Conservation (phyloP, 2,888 invertebrate species). For the Drosophila colorata region DNA sequence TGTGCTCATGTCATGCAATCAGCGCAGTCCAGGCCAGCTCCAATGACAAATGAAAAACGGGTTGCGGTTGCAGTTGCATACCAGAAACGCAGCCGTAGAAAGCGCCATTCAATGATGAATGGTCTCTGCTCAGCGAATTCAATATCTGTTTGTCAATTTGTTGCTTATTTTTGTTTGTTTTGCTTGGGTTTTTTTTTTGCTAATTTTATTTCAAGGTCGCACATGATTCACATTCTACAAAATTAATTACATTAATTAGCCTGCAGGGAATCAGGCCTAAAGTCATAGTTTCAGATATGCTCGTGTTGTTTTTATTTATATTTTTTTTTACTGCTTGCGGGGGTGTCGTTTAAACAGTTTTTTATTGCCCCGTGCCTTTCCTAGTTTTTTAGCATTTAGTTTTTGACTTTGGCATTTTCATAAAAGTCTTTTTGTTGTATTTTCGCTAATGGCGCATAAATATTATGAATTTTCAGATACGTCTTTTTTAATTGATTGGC, state of each 20-base stretch:
- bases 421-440: constrained; percentile 23
- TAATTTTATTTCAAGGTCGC: constrained; percentile 61
- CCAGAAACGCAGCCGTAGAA: constrained; percentile 35
- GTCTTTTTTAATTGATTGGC: constrained; percentile 28
- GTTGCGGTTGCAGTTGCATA: constrained; percentile 37
- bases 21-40: constrained; percentile 41
- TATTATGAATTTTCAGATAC: constrained; percentile 29
- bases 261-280: constrained; percentile 17
- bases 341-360: constrained; percentile 23
- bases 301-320: constrained; percentile 31
- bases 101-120: constrained; percentile 39
- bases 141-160: constrained; percentile 11
- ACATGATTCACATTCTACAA: constrained; percentile 52
- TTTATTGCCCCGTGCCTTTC: constrained; percentile 34
- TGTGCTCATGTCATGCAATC: constrained; percentile 77
- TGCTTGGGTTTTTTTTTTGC: neutral
- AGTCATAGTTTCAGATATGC: constrained; percentile 35
- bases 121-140: constrained; percentile 7
- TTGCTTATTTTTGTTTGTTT: constrained; percentile 11
- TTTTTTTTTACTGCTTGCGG: constrained; percentile 21
- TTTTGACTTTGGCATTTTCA: constrained; percentile 4
- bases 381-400: constrained; percentile 16
- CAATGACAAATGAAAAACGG: constrained; percentile 50
- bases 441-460: constrained; percentile 59
- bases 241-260: constrained; percentile 39